These are phyloP conservation scores for Platysternon megacephalum DNA, from an alignment of 2,113 vertebrate species.

Conservation along the genomic window DNA sequence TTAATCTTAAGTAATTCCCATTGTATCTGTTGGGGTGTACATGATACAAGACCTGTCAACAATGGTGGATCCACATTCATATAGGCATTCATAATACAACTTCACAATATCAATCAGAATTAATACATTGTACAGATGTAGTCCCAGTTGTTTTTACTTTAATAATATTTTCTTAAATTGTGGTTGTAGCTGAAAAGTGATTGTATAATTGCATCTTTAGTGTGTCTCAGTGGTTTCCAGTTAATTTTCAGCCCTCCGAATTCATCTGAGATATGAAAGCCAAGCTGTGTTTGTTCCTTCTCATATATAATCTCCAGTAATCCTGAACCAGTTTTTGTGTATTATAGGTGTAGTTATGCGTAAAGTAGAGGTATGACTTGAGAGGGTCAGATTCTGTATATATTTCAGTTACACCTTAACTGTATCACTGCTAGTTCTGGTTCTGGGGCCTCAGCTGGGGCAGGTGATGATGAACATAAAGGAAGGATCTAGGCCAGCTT, in stretches of 20 bases:
- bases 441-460: background rate
- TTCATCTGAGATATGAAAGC: background rate
- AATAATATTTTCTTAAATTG: background rate
- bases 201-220: background rate
- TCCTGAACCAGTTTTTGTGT: background rate
- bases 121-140: background rate
- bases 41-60: background rate
- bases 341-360: background rate
- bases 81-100: background rate
- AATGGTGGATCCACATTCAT: background rate
- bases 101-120: background rate
- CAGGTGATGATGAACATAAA: background rate
- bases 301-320: background rate
- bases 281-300: accelerated
- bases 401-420: background rate
- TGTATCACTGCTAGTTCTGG: background rate
- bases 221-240: background rate
- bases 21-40: background rate
- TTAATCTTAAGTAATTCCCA: background rate
- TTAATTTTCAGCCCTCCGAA: background rate
- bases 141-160: background rate
- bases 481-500: no score
- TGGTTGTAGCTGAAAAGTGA: background rate
- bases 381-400: background rate
- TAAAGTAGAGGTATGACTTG: background rate